Evolutionary conservation across 2,888 invertebrate species (phyloP).

Genomic region (Cephonodes hylas): DNA sequence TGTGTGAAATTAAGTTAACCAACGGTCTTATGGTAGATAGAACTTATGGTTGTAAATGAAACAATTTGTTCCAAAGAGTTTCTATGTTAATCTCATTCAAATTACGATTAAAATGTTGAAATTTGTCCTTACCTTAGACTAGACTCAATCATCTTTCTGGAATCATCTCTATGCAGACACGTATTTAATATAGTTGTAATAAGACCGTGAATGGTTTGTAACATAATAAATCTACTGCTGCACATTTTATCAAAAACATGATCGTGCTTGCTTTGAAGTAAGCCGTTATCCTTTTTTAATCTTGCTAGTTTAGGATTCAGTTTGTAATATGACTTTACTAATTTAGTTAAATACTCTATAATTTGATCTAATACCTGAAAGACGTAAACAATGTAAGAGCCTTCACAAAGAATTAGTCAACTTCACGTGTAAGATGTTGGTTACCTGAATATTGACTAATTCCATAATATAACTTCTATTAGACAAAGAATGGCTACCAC

Average conservation of each 20-base stretch:
- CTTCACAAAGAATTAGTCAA: neutral
- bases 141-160: conserved; percentile 79
- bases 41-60: no score
- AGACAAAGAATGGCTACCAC: conserved; percentile 52
- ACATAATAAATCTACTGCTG: conserved; percentile 77
- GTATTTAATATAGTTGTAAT: conserved; percentile 76
- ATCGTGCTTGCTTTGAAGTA: conserved; percentile 71
- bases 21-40: no score
- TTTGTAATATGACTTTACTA: conserved; percentile 77
- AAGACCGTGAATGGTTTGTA: conserved; percentile 78
- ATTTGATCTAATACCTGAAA: conserved; percentile 82
- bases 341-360: conserved; percentile 73
- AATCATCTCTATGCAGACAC: conserved; percentile 80
- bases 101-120: no score
- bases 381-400: conserved; percentile 12
- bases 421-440: no score
- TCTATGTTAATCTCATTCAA: no score
- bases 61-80: no score
- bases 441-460: conserved; percentile 76
- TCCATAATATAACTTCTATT: conserved; percentile 75
- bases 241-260: conserved; percentile 78
- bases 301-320: conserved; percentile 74
- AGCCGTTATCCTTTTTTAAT: conserved; percentile 64
- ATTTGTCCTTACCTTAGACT: conserved; percentile 78
- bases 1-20: no score